Conservation (phyloP, 2,113 vertebrate genomes). For the Apeltes quadracus region DNA sequence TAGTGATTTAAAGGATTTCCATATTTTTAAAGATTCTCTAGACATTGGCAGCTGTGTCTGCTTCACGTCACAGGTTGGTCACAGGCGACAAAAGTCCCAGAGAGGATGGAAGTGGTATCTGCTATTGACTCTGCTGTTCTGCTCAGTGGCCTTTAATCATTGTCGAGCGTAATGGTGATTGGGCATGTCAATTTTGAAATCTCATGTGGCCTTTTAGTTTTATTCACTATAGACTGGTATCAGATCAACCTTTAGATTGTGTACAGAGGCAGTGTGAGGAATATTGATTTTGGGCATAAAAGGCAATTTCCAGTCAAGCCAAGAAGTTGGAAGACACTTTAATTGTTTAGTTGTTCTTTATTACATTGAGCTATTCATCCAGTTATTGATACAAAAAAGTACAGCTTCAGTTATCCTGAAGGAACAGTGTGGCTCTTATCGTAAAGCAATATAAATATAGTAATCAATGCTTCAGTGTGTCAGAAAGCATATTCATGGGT, state of each 20-base stretch:
- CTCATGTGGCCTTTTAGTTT: slow-evolving; percentile 44
- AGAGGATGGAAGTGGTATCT: slow-evolving; percentile 12
- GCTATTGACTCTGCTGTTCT: slow-evolving; percentile 42
- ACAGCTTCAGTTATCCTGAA: neutral
- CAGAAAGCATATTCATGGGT: neutral
- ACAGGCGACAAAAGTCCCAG: slow-evolving; percentile 12
- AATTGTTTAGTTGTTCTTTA: neutral
- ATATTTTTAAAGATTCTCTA: neutral
- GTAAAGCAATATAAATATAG: neutral
- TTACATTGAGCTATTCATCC: neutral
- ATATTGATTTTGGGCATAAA: neutral
- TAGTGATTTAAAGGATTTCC: slow-evolving; percentile 5
- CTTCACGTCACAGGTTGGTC: slow-evolving; percentile 14
- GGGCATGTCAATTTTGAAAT: slow-evolving; percentile 40
- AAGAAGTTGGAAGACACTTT: neutral
- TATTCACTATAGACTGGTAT: slow-evolving; percentile 12
- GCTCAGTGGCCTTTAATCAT: slow-evolving; percentile 55
- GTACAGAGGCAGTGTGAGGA: neutral
- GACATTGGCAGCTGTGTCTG: slow-evolving; percentile 18
- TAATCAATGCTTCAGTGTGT: neutral
- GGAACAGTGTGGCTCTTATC: neutral
- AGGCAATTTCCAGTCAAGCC: neutral
- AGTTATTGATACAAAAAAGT: neutral
- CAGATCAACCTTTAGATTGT: neutral
- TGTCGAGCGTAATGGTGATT: slow-evolving; percentile 29